A percentile compares a stretch with the other conserved stretches of the same genome.
Conservation (phyloP, 2,113 vertebrate genomes). For the Platycercus adscitus region DNA sequence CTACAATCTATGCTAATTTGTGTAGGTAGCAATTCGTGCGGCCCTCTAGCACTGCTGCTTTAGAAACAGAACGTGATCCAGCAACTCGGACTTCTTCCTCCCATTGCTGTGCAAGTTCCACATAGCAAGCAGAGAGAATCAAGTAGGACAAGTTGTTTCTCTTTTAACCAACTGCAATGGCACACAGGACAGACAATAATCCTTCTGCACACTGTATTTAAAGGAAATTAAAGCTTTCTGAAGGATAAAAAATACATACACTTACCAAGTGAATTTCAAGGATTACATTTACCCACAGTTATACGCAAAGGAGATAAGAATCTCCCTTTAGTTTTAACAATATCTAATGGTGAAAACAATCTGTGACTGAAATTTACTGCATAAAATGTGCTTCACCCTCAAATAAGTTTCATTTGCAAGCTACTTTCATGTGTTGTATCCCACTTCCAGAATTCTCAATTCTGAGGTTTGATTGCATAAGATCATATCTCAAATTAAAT, state of each 20-base stretch:
- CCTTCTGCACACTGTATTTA: neutral
- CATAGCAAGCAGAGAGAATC: neutral
- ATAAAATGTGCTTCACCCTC: neutral
- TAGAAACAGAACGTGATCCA: neutral
- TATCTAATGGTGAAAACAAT: neutral
- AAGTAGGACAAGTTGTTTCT: neutral
- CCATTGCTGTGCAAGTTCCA: neutral
- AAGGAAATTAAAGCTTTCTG: constrained; percentile 15
- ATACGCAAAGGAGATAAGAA: neutral
- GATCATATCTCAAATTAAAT: neutral
- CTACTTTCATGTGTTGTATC: neutral
- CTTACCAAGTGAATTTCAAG: neutral
- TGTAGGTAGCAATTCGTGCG: neutral
- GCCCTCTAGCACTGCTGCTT: neutral
- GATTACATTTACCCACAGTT: neutral
- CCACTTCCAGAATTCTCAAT: neutral
- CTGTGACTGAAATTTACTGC: neutral
- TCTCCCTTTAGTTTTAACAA: neutral
- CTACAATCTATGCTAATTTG: neutral
- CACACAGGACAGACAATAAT: neutral
- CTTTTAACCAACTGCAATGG: neutral
- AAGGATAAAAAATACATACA: neutral
- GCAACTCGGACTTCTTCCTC: neutral
- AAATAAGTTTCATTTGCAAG: neutral
- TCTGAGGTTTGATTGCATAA: neutral